phyloP scores from a whole-genome alignment of 2,888 invertebrate genomes.

The Aleiodes testaceus region DNA sequence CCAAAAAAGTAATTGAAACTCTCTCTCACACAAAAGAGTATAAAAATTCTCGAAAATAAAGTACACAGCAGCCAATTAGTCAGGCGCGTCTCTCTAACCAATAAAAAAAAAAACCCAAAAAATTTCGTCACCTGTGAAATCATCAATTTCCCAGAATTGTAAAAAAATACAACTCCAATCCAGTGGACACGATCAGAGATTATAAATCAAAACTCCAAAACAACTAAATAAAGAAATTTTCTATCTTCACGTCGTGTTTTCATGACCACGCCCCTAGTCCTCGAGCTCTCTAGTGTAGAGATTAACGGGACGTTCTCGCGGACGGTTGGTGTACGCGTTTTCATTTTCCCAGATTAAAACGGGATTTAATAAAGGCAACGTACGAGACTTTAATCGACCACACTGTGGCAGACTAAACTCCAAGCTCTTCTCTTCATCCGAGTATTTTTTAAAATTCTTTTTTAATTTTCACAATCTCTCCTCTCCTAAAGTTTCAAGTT shows the following conservation, averaged over 20 bases:
- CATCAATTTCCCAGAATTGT: not conserved
- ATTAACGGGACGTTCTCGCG: constrained; percentile 43
- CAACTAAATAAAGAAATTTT: not conserved
- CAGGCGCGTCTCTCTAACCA: too few relatives aligned
- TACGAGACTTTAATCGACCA: constrained; percentile 67
- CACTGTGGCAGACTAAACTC: constrained; percentile 49
- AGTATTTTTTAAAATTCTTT: constrained; percentile 34
- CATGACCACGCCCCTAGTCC: constrained; percentile 16
- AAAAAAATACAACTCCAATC: not conserved
- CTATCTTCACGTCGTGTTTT: constrained; percentile 17
- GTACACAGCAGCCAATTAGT: not conserved
- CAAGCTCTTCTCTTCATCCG: not conserved
- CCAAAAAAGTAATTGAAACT: constrained; percentile 9
- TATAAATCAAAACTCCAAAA: constrained; percentile 2
- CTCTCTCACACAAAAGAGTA: not conserved
- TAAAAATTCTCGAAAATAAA: not conserved
- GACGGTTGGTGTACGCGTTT: constrained; percentile 53
- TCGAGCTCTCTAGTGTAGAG: constrained; percentile 37
- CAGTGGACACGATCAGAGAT: too few relatives aligned
- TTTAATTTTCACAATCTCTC: constrained; percentile 18
- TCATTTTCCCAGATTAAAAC: constrained; percentile 69
- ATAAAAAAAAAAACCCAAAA: not conserved
- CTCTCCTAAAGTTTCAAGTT: constrained; percentile 21
- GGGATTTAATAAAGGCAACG: constrained; percentile 69
- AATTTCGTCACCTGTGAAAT: too few relatives aligned